Evolutionary conservation across 2,888 invertebrate species (phyloP).

Genomic region (Cryptophagus acutangulus): DNA sequence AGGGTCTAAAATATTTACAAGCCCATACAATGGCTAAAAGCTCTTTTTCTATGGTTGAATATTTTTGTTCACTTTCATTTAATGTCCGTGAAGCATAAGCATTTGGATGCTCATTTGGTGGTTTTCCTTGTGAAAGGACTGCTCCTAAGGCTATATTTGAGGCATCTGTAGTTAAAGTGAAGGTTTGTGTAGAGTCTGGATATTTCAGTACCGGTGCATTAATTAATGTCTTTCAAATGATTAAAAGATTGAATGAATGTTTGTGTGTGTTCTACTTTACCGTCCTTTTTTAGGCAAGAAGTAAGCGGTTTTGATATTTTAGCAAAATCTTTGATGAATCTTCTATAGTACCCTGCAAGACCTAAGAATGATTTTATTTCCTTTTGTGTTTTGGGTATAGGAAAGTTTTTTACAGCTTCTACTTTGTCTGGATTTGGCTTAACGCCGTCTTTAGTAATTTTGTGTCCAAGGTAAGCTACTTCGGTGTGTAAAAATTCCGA

Average conservation of each 20-base stretch:
- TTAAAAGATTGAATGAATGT: slow-evolving; percentile 5
- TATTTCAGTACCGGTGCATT: slow-evolving; percentile 20
- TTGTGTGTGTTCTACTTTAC: neutral
- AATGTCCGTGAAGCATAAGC: slow-evolving; percentile 26
- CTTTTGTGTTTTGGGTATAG: too few relatives aligned
- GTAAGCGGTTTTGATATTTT: too few relatives aligned
- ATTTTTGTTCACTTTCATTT: slow-evolving; percentile 31
- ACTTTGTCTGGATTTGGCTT: too few relatives aligned
- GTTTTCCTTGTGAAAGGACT: slow-evolving; percentile 22
- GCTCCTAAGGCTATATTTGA: slow-evolving; percentile 25
- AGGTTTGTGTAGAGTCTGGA: slow-evolving; percentile 24
- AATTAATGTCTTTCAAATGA: slow-evolving; percentile 10
- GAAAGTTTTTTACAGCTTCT: too few relatives aligned
- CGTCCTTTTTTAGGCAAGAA: slow-evolving; percentile 19
- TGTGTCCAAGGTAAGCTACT: too few relatives aligned
- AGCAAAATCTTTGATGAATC: too few relatives aligned
- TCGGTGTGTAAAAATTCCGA: too few relatives aligned
- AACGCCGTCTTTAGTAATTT: too few relatives aligned
- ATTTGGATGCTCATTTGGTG: slow-evolving; percentile 24
- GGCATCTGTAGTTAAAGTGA: slow-evolving; percentile 27
- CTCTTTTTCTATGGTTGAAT: slow-evolving; percentile 30
- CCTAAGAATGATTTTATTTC: too few relatives aligned
- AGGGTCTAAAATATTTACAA: slow-evolving; percentile 16
- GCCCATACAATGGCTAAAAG: slow-evolving; percentile 21
- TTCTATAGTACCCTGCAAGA: too few relatives aligned